Base-by-base conservation (phyloP, 1,140 invertebrate genomes). In the Nylanderia fulva region DNA sequence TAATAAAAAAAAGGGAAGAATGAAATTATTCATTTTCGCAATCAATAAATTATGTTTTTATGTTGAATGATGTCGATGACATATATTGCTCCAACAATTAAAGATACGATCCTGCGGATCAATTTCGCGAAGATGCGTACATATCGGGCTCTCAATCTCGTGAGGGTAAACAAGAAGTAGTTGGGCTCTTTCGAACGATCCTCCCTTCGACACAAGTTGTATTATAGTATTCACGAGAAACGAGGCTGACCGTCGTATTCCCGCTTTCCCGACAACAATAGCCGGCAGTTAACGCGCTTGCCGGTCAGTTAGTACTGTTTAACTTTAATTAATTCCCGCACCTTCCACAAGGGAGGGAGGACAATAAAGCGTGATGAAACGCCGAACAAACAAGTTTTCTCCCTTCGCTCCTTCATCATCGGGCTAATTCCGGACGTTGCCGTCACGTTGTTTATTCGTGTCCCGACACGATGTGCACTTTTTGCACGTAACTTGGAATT, bases 251-350 rank as follows among this genome's bases (percentile, higher is more conserved):
- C 52, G 39, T 85, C 54, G n/a, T n/a, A 64, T 71, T 76, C 71
- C 69, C 58, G 77, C 87, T 86, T 86, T 61, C 71, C 63, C 54
- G 45, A 89, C 86, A 91, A 89, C 86, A 91, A 88, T 89, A 76
- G 89, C 52, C 52, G 82, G 71, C 90, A 87, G 86, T 93, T 92
- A 92, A 90, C 88, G 88, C 91, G 90, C 91, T 93, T 90, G 85
- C 89, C 54, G 36, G 88, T 86, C 90, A 90, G 92, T 92, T 92
- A 92, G 82, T 60, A 60, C 84, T 93, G 93, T 94, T 93, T 93
- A 91, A 92, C 90, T 93, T 94, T 93, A 92, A 94, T 94, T 93
- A 93, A 93, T 94, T 90, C 84, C 84, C 63, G 27, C 87, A 29
- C 61, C 90, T 76, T 66, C 71, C 83, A 68, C 33, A 13, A 5